A percentile compares a stretch with the other conserved stretches of the same genome.
phyloP scores from a whole-genome alignment of 1,140 invertebrate genomes.

The Trachymyrmex cornetzi region DNA sequence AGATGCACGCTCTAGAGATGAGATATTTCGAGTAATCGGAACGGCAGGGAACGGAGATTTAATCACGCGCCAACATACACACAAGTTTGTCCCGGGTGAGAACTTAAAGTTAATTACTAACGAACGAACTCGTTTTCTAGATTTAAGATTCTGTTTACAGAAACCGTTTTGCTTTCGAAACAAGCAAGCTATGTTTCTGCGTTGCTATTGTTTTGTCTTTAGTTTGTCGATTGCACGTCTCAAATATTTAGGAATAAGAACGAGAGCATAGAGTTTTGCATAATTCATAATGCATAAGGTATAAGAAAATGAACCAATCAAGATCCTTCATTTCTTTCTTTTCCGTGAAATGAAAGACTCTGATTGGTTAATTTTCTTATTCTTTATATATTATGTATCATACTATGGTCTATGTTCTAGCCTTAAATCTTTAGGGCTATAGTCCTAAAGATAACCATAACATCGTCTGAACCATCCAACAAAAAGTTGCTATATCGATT shows the following conservation, averaged over 20 bases:
- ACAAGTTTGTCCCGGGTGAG: not conserved
- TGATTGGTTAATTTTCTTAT: no score
- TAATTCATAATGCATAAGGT: no score
- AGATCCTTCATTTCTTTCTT: no score
- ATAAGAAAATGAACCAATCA: no score
- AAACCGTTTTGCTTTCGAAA: not conserved
- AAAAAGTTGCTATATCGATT: no score
- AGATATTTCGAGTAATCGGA: constrained; percentile 52
- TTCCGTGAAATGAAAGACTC: no score
- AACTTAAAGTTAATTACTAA: constrained; percentile 6
- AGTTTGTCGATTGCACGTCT: not conserved
- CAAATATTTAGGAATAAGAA: not conserved
- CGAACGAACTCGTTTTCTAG: not conserved
- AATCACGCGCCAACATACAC: constrained; percentile 20
- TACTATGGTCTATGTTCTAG: no score
- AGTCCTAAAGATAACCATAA: no score
- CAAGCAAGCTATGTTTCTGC: not conserved
- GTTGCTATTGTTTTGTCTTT: not conserved
- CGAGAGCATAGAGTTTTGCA: no score
- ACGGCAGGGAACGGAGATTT: constrained; percentile 10
- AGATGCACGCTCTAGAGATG: constrained; percentile 17
- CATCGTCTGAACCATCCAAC: no score
- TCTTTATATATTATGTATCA: no score
- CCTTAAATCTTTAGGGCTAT: no score
- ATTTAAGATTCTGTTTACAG: not conserved